These are phyloP conservation scores for Gandaritis pyraliata DNA, from an alignment of 2,888 invertebrate genomes.

Conservation along the genomic window DNA sequence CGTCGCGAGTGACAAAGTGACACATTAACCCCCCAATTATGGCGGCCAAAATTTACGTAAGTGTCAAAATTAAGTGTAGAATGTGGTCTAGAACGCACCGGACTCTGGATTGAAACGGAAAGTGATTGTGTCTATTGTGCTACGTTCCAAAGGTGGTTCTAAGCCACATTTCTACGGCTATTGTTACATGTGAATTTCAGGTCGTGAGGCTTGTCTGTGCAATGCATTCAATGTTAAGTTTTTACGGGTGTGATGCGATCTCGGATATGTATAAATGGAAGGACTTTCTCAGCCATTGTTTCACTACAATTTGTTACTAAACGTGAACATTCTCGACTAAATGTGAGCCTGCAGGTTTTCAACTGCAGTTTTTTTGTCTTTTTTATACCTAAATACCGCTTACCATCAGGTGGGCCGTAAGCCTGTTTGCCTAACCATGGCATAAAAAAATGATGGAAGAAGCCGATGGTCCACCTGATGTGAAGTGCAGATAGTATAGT, in stretches of 20 bases:
- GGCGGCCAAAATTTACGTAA: slow-evolving; percentile 82
- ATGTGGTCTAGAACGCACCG: slow-evolving; percentile 77
- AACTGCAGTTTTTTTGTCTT: background rate
- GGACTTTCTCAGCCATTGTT: slow-evolving; percentile 45
- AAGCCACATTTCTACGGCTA: slow-evolving; percentile 72
- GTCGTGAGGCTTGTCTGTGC: slow-evolving; percentile 36
- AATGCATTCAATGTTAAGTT: slow-evolving; percentile 37
- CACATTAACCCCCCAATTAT: slow-evolving; percentile 72
- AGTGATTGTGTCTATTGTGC: slow-evolving; percentile 45
- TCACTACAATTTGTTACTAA: slow-evolving; percentile 33
- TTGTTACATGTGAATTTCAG: slow-evolving; percentile 61
- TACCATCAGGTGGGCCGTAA: too few relatives aligned
- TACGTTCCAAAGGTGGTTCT: slow-evolving; percentile 63
- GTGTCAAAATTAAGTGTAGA: slow-evolving; percentile 73
- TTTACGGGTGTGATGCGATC: slow-evolving; percentile 38
- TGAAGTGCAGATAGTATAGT: background rate
- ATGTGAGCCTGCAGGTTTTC: slow-evolving; percentile 1
- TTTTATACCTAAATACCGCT: too few relatives aligned
- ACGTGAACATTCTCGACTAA: slow-evolving; percentile 27
- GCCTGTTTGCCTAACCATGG: too few relatives aligned
- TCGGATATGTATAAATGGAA: slow-evolving; percentile 38
- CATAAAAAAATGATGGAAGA: too few relatives aligned
- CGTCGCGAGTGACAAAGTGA: slow-evolving; percentile 75
- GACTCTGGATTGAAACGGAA: slow-evolving; percentile 42
- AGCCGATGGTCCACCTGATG: too few relatives aligned